Evolutionary conservation across 2,797 vertebrate genomes (phyloP), one percentile per base, ranked within the genome.

Genomic region (Peromyscus nudipes): DNA sequence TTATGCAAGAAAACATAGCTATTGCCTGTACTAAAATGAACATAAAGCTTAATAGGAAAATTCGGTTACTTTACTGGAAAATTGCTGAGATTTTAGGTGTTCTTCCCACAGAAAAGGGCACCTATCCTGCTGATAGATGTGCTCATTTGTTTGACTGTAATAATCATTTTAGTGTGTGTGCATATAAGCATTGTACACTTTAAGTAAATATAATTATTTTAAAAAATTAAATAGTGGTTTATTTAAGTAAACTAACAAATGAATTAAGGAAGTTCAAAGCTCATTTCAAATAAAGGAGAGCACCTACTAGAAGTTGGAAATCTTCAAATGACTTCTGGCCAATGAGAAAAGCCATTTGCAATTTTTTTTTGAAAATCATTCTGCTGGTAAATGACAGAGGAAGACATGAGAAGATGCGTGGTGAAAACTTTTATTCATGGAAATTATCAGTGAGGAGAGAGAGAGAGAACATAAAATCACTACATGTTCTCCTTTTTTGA

Each of bases 231-330:
- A 55, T 40, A 73, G 21, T 57, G 34, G 14, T n/a, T 57, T 55
- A 40, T 19, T 71, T 73, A 73, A 73, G 46, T 52, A 55, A 29
- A 40, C 34, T 52, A 57, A 19, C 8, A 29, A 13, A 92, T 89
- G 64, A 88, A 83, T 55, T 88, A 67, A 95, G n/a, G 25, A 49
- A 88, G 67, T 83, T 80, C 85, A 57, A 89, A 95, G 88, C 21
- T 34, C 82, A 85, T 92, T 95, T 88, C 49, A 94, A 86, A 83
- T 67, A 92, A 95, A 97, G 77, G 80, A 97, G 67, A 83, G 90
- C 80, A 95, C 60, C 52, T 94, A 91, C 75, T 96, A 87, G 90
- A 85, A 95, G 46, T 60, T 81, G 62, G 43, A 95, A 71, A 94
- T 71, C 62, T 92, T 92, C 40, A 80, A 73, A 46, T 43, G 90